Evolutionary conservation across 2,888 invertebrate species (phyloP).

Genomic region (Hypena proboscidalis): DNA sequence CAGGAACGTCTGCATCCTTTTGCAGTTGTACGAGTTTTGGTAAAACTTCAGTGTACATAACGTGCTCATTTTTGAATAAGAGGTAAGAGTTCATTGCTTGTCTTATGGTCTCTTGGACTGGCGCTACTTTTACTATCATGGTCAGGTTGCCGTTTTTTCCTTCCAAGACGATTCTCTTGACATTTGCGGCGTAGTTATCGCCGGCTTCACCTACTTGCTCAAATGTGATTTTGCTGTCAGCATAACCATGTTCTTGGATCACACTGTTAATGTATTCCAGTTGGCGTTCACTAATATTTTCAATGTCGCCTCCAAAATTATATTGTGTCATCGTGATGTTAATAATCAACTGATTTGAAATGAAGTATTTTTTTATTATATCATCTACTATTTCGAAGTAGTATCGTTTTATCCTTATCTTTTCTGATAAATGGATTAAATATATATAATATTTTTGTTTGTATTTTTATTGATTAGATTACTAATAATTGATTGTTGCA

Average conservation of each 20-base stretch:
- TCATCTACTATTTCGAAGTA: too few relatives aligned
- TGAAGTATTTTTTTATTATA: too few relatives aligned
- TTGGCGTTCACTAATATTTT: conserved; percentile 44
- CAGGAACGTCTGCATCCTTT: conserved; percentile 44
- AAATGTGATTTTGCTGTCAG: conserved; percentile 42
- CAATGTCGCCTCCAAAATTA: conserved; percentile 47
- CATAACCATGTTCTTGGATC: conserved; percentile 47
- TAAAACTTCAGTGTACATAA: conserved; percentile 51
- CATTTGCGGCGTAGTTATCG: conserved; percentile 50
- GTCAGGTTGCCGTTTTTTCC: conserved; percentile 34
- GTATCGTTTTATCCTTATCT: too few relatives aligned
- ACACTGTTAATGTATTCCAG: conserved; percentile 48
- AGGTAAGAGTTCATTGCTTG: conserved; percentile 20
- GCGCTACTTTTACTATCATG: conserved; percentile 62
- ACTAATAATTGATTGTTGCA: too few relatives aligned
- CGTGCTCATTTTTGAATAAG: conserved; percentile 52
- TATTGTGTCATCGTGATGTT: conserved; percentile 35
- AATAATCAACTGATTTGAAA: not conserved
- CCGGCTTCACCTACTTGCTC: conserved; percentile 48
- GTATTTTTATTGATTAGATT: conserved; percentile 2
- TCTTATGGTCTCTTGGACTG: conserved; percentile 37
- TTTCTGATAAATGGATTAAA: too few relatives aligned
- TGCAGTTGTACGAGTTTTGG: conserved; percentile 54
- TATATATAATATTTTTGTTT: too few relatives aligned
- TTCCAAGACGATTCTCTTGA: conserved; percentile 45